Conservation (phyloP, 2,888 invertebrate species). For the Ochropleura plecta region DNA sequence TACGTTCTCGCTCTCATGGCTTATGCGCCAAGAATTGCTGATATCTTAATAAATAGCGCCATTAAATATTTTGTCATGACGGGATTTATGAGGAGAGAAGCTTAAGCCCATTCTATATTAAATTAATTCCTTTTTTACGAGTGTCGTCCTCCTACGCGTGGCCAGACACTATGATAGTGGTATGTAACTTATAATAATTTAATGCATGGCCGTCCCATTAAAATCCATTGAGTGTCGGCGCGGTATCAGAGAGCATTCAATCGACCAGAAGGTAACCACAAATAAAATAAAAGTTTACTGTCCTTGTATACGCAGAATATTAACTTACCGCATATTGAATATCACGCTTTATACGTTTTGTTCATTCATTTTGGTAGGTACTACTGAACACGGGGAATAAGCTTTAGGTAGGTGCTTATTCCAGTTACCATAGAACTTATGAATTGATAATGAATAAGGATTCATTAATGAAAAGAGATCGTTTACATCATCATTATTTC, state of each 20-base stretch:
- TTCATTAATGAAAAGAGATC: neutral
- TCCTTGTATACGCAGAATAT: conserved; percentile 68
- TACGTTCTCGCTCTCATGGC: conserved; percentile 66
- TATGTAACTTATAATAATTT: conserved; percentile 77
- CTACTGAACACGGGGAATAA: conserved; percentile 10
- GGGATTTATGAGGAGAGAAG: conserved; percentile 74
- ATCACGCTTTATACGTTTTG: conserved; percentile 58
- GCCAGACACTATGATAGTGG: conserved; percentile 68
- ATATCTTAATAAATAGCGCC: conserved; percentile 77
- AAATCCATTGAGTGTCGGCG: conserved; percentile 83
- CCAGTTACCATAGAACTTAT: conserved; percentile 13
- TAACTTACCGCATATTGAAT: conserved; percentile 70
- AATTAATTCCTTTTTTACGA: conserved; percentile 78
- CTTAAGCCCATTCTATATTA: conserved; percentile 70
- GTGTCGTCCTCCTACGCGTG: conserved; percentile 73
- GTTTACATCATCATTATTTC: conserved; percentile 6
- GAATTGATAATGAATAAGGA: conserved; percentile 12
- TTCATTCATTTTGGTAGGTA: conserved; percentile 51
- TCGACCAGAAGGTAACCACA: conserved; percentile 71
- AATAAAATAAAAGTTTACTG: conserved; percentile 72
- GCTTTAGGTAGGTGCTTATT: conserved; percentile 7
- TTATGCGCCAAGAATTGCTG: conserved; percentile 66
- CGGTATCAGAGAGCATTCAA: conserved; percentile 78
- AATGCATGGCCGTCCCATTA: conserved; percentile 77
- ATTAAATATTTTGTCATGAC: conserved; percentile 81